A percentile compares a stretch with the other conserved stretches of the same genome.
These are phyloP conservation scores for Apis florea DNA, from an alignment of 1,140 invertebrate genomes.

Conservation along the genomic window DNA sequence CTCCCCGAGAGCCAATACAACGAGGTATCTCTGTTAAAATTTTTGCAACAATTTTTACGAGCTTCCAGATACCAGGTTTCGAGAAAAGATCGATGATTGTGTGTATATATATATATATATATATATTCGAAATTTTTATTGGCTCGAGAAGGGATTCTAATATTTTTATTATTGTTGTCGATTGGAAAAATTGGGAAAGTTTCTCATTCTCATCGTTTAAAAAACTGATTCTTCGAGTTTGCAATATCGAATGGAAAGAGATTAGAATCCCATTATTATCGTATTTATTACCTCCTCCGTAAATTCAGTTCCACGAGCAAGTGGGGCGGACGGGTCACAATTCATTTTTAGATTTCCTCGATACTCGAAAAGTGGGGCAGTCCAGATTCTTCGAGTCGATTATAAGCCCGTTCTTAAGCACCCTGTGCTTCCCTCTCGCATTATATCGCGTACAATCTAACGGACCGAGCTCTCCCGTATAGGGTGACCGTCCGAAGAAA, in stretches of 20 bases:
- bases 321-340: not conserved
- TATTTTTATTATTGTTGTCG: too few species aligned
- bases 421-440: not conserved
- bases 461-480: not conserved
- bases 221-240: too few species aligned
- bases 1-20: not conserved
- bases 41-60: not conserved
- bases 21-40: not conserved
- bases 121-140: too few species aligned
- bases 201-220: too few species aligned
- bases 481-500: conserved; percentile 53
- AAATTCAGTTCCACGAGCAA: not conserved
- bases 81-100: not conserved
- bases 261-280: not conserved
- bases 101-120: not conserved
- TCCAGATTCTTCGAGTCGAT: conserved; percentile 30
- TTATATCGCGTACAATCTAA: conserved; percentile 36
- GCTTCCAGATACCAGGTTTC: not conserved
- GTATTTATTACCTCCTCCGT: not conserved
- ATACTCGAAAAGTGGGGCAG: not conserved
- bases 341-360: conserved; percentile 31
- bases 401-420: conserved; percentile 25
- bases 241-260: too few species aligned
- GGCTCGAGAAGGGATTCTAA: too few species aligned
- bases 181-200: too few species aligned